Evolutionary conservation across 2,113 vertebrate species (phyloP), one percentile per base, ranked within the genome.

Genomic region (Alexandromys fortis): DNA sequence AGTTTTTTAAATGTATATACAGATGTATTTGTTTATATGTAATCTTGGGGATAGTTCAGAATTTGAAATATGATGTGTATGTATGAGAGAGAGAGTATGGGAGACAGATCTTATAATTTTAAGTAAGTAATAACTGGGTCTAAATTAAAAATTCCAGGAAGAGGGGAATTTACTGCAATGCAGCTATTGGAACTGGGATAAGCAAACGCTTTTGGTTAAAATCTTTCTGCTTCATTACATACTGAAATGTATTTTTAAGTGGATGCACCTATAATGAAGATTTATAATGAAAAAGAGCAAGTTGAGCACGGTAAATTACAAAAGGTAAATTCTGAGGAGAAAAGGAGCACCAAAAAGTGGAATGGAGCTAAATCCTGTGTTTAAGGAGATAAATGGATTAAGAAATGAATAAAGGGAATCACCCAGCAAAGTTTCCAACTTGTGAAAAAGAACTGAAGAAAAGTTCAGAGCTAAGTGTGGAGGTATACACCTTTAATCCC

Each of bases 161-260:
- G 33, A 55, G 49, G 28, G 24, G 72, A 91, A 91, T 65, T 77
- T 67, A 91, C 47, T 86, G n/a, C 8, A 95, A 42, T 78, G 19
- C 16, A 83, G 17, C 68, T 90, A 77, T 28, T 58, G 38, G 12
- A 89, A 82, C 1, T 88, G 24, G 75, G 45, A 83, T n/a, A 83
- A 47, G 7, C 38, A 86, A 89, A 52, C n/a, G 47, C 16, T 91
- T 78, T 86, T 45, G 45, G n/a, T 63, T 77, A 90, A 45, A 82
- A 92, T 55, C 30, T 58, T 61, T 58, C 49, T 81, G 52, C 8
- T 82, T 55, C n/a, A 22, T 82, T 38, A 58, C 35, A 82, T 61
- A 58, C 24, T 82, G 10, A 82, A 81, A 81, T 82, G 75, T 76
- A 75, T 49, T 76, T 89, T 85, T 68, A 89, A 92, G 68, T 85